These are phyloP conservation scores for Philaenus spumarius DNA, from an alignment of 1,140 invertebrate genomes.

Conservation along the genomic window DNA sequence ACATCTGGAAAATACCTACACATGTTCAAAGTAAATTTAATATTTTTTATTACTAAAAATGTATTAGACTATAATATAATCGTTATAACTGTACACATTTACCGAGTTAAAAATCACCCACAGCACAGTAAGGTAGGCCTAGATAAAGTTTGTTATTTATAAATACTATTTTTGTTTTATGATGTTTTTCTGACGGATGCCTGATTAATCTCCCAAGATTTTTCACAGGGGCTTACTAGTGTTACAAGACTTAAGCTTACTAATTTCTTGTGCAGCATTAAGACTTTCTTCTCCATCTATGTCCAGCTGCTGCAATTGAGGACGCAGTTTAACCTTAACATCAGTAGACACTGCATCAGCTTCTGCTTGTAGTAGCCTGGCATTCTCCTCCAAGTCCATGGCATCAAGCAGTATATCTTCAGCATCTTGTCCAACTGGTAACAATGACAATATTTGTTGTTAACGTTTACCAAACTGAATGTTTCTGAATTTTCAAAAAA, in stretches of 20 bases:
- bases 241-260: conserved; percentile 16
- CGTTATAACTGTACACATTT: no score
- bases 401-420: conserved; percentile 10
- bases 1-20: no score
- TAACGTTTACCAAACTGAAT: no score
- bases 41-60: neutral
- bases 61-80: no score
- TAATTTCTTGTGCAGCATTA: conserved; percentile 39
- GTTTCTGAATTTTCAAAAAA: no score
- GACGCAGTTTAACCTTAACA: conserved; percentile 38
- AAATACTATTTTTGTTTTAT: conserved; percentile 1
- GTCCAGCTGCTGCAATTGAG: conserved; percentile 46
- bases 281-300: conserved; percentile 44
- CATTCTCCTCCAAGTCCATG: conserved; percentile 34
- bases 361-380: conserved; percentile 34
- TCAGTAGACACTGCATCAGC: conserved; percentile 40
- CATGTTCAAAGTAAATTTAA: neutral
- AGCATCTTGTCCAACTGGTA: conserved; percentile 23
- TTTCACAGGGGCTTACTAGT: no score
- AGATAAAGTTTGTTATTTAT: no score
- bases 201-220: neutral
- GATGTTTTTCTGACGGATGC: neutral
- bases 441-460: no score
- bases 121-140: no score
- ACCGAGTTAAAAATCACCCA: no score